phyloP scores from a whole-genome alignment of 2,113 vertebrate genomes.

The Grallaria varia region DNA sequence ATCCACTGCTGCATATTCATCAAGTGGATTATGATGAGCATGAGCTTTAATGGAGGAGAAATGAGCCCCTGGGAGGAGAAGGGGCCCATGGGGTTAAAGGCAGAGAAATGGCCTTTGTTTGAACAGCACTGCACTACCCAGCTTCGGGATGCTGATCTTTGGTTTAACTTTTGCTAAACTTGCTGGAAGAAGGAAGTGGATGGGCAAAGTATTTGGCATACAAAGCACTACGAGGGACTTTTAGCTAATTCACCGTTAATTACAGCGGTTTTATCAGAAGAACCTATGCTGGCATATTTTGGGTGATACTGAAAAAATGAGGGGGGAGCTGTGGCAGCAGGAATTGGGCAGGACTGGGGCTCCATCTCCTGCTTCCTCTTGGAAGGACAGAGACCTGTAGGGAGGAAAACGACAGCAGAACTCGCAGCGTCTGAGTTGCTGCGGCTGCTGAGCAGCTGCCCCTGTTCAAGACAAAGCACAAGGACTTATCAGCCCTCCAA shows the following conservation, averaged over 20 bases:
- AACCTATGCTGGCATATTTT: background rate
- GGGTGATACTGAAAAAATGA: background rate
- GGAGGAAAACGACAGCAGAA: background rate
- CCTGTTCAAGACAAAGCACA: background rate
- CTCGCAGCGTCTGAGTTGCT: background rate
- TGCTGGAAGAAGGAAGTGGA: background rate
- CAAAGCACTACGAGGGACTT: background rate
- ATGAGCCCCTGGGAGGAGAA: background rate
- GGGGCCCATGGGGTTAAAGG: background rate
- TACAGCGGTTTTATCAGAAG: background rate
- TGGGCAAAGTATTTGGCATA: background rate
- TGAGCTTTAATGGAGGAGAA: background rate
- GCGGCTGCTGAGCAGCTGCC: background rate
- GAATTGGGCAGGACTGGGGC: slow-evolving; percentile 1
- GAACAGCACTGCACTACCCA: background rate
- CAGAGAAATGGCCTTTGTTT: background rate
- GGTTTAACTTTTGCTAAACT: background rate
- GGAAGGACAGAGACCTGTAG: background rate
- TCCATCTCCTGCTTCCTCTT: slow-evolving; percentile 2
- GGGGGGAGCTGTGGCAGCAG: background rate
- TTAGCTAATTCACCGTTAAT: background rate
- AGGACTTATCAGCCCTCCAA: background rate
- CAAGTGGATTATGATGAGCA: slow-evolving; percentile 15
- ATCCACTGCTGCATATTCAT: background rate
- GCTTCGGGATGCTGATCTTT: background rate